phyloP scores from a whole-genome alignment of 2,888 invertebrate genomes.

The Antheraea assamensis region DNA sequence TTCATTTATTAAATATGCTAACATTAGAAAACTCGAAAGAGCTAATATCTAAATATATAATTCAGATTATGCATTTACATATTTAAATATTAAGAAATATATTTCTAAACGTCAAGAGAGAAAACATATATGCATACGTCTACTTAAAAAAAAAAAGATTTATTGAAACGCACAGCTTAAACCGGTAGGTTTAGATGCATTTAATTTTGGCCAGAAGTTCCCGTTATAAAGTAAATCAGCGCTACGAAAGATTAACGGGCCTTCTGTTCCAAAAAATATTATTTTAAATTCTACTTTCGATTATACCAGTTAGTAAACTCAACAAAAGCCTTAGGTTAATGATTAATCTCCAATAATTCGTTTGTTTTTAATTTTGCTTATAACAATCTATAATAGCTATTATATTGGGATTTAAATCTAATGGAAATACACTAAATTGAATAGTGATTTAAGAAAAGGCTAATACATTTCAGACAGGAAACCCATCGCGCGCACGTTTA shows the following conservation, averaged over 20 bases:
- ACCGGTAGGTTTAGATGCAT: background rate
- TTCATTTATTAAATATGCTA: too few species aligned
- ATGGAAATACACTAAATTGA: too few species aligned
- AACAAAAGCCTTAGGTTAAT: background rate
- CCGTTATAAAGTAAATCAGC: background rate
- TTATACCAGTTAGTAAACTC: background rate
- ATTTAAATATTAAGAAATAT: too few species aligned
- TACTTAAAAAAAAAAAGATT: background rate
- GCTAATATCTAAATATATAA: too few species aligned
- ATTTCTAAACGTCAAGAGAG: too few species aligned
- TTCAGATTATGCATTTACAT: too few species aligned
- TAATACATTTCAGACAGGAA: background rate
- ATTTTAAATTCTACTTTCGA: background rate
- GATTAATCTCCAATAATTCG: background rate
- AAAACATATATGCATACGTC: too few species aligned
- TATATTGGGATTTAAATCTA: background rate
- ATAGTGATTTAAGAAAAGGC: too few species aligned
- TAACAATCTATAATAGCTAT: background rate
- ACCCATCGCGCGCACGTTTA: background rate
- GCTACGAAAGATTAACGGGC: background rate
- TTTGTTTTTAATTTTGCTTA: background rate
- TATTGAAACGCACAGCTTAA: background rate
- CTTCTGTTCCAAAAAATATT: background rate
- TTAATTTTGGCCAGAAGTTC: background rate
- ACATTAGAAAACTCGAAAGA: too few species aligned